Base-by-base conservation (phyloP, 2,797 vertebrate species). In the Premnoplex brunnescens region DNA sequence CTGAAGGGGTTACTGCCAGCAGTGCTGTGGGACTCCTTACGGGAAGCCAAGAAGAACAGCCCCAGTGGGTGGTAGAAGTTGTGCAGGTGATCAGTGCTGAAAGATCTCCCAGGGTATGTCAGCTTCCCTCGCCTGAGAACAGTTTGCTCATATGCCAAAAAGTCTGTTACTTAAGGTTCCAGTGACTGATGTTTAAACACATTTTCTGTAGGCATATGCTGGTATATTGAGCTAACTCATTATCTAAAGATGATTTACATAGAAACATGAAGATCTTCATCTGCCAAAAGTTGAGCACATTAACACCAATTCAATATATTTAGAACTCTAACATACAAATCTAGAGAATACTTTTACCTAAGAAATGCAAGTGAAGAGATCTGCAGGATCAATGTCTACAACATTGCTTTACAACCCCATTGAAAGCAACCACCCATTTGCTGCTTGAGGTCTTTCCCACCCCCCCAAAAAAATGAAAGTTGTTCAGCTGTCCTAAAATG, bases 171-270 rank as follows among this genome's bases (percentile, higher is more conserved):
- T 86, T 46, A 49, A 85, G 55, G 12, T 60, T 94, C 79, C 85
- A 79, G 52, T 24, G 37, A 91, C 91, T 32, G 37, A 78, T 93
- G 92, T 90, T 93, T 94, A 95, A 96, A 95, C 79, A 91, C 74
- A 93, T 93, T 96, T 96, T 96, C 91, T 90, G 69, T 71, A 85
- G 91, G 80, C 89, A 94, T 95, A 93, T 94, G 92, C 85, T 76
- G 66, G 66, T 90, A 91, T 89, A 74, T 69, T 81, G 83, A 96
- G 64, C 55, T 94, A 88, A 86, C 51, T 91, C 79, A 51, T 92
- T 96, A 94, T 88, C 89, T 92, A 88, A 90, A 90, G 71, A 92
- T 76, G 76, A 91, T 52, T 91, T 97, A 89, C 62, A 90, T 21
- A 91, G 79, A 95, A 92, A 92, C 64, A 95, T 3, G 28, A 92